A percentile compares a stretch with the other conserved stretches of the same genome.
Conservation (phyloP, 2,113 vertebrate genomes). For the Potamarius usumacintae region DNA sequence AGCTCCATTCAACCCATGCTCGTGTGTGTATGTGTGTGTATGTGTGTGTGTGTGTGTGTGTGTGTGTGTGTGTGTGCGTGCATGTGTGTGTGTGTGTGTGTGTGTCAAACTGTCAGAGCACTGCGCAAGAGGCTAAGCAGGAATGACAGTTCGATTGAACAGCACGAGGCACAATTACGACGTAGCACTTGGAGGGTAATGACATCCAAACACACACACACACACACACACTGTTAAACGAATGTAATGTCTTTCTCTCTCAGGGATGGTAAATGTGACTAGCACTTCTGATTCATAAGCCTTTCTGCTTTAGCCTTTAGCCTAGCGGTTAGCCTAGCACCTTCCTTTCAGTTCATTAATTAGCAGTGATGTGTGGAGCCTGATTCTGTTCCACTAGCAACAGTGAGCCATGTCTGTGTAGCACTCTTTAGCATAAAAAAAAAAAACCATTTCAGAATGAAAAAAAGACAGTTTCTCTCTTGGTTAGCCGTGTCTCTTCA, state of each 20-base stretch:
- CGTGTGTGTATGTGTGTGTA: constrained; percentile 42
- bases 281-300: constrained; percentile 39
- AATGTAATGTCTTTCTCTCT: constrained; percentile 52
- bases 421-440: not conserved
- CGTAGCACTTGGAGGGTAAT: constrained; percentile 71
- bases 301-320: constrained; percentile 31
- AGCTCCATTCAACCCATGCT: constrained; percentile 47
- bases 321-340: constrained; percentile 15
- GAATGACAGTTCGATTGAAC: constrained; percentile 75
- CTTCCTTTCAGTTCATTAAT: constrained; percentile 1
- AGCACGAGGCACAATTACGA: constrained; percentile 75
- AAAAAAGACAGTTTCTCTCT: not conserved
- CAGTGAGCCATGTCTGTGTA: not conserved
- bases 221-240: constrained; percentile 43
- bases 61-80: constrained; percentile 53
- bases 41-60: constrained; percentile 49
- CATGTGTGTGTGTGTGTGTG: constrained; percentile 49
- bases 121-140: constrained; percentile 60
- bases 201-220: constrained; percentile 59
- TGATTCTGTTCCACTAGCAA: not conserved
- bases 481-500: not conserved
- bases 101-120: constrained; percentile 55
- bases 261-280: constrained; percentile 37
- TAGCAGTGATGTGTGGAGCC: constrained; percentile 9
- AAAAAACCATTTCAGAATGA: not conserved